Base-by-base conservation (phyloP, 2,797 vertebrate species). In the Cirrhinus mrigala region DNA sequence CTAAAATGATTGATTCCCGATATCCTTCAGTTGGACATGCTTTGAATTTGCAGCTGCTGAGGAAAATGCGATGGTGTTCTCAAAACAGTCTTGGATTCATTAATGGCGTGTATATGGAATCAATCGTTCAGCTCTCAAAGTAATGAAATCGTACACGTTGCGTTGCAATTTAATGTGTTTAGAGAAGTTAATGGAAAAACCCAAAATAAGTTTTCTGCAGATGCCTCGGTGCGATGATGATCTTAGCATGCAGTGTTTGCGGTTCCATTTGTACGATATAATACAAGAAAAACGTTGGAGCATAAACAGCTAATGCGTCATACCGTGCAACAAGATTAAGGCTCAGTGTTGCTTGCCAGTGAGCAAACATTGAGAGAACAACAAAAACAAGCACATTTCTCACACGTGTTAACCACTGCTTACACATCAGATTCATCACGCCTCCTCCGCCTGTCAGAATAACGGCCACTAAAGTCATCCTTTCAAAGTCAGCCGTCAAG, bases 41-140 rank as follows among this genome's bases (percentile, higher is more conserved):
- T 81, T 69, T 84, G 56, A 40, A 82, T 81, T 74, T 77, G 56
- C 48, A 78, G 73, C 40, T 56, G 77, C 83, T 79, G 64, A 69
- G 76, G 76, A 62, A 85, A 71, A 79, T 85, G 54, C 16, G 3
- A 48, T 81, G 22, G 27, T n/a, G 52, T 58, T 85, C 74, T 60
- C 44, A 50, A 75, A 83, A 74, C 70, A 74, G 71, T 20, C 75
- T 85, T 84, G 87, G 73, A 64, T 71, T 78, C 74, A 83, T 85
- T 86, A 88, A 66, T 60, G 40, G 29, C 29, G 82, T 18, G 16
- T 83, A 82, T 86, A 83, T 86, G 87, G 79, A 85, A 85, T 80
- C 84, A 76, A 62, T 87, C 87, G 56, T 64, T 82, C 46, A 62
- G 71, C 81, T 86, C 81, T 62, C 78, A 60, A 68, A 70, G 79